Percentiles rank a stretch among this genome's conserved stretches.
Evolutionary conservation across 2,113 vertebrate genomes (phyloP).

Genomic region (Channa maculata): DNA sequence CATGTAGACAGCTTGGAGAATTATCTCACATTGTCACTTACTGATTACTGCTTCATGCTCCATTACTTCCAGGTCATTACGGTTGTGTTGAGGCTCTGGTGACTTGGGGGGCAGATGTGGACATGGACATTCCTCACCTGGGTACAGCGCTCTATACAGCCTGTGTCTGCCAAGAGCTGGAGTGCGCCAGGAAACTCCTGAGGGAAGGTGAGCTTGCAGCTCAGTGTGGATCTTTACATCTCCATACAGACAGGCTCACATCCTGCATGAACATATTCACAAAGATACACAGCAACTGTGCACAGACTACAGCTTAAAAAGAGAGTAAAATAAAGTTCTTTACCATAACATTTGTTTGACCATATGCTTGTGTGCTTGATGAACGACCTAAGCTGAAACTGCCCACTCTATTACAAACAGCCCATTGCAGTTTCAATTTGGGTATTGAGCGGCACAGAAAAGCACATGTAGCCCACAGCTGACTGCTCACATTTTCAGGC

Average conservation of each 20-base stretch:
- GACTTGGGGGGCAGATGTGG: conserved; percentile 93
- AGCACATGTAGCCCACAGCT: conserved; percentile 18
- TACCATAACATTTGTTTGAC: no score
- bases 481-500: conserved; percentile 15
- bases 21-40: conserved; percentile 57
- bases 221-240: conserved; percentile 42
- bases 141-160: conserved; percentile 94
- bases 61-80: conserved; percentile 88
- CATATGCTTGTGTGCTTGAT: no score
- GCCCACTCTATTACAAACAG: no score
- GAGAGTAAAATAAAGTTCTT: no score
- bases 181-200: conserved; percentile 91
- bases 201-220: conserved; percentile 86
- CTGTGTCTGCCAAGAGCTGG: conserved; percentile 89
- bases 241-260: neutral
- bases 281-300: neutral
- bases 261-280: conserved; percentile 12
- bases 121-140: conserved; percentile 92
- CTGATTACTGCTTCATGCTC: conserved; percentile 57
- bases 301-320: neutral
- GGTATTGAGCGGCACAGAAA: neutral
- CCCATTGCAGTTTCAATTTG: neutral
- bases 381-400: no score
- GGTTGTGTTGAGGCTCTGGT: conserved; percentile 92
- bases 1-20: conserved; percentile 55